These are phyloP conservation scores for Microtus montanus DNA, from an alignment of 2,113 vertebrate species.

Conservation along the genomic window DNA sequence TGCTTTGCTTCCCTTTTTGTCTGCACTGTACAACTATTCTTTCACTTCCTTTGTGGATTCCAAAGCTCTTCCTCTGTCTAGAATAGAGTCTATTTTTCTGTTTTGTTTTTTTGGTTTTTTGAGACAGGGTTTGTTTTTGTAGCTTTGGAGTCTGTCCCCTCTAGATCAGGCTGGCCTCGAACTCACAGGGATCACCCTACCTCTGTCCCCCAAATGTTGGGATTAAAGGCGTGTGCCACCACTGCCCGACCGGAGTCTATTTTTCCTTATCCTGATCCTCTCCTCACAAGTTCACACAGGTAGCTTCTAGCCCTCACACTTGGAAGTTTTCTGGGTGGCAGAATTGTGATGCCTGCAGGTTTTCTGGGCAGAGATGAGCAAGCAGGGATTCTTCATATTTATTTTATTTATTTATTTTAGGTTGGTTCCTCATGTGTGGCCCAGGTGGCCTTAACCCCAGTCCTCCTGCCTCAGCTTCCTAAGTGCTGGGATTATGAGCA, in stretches of 20 bases:
- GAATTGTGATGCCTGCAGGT: no score
- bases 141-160: no score
- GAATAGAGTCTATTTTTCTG: not conserved
- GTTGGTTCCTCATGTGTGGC: not conserved
- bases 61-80: not conserved
- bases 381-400: not conserved
- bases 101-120: no score
- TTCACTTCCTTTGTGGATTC: not conserved
- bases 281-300: not conserved
- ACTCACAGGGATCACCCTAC: no score
- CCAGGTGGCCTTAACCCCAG: not conserved
- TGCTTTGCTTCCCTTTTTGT: not conserved
- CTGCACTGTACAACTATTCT: not conserved
- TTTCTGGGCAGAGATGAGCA: not conserved
- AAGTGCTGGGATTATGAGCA: not conserved
- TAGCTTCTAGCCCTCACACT: not conserved
- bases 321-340: not conserved
- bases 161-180: no score
- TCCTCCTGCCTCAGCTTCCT: not conserved
- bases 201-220: no score
- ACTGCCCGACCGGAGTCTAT: no score
- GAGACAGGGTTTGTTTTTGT: no score
- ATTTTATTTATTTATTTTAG: not conserved
- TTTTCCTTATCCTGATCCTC: not conserved
- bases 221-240: no score